Base-by-base conservation (phyloP, 1,140 invertebrate genomes). In the Eriocheir sinensis region DNA sequence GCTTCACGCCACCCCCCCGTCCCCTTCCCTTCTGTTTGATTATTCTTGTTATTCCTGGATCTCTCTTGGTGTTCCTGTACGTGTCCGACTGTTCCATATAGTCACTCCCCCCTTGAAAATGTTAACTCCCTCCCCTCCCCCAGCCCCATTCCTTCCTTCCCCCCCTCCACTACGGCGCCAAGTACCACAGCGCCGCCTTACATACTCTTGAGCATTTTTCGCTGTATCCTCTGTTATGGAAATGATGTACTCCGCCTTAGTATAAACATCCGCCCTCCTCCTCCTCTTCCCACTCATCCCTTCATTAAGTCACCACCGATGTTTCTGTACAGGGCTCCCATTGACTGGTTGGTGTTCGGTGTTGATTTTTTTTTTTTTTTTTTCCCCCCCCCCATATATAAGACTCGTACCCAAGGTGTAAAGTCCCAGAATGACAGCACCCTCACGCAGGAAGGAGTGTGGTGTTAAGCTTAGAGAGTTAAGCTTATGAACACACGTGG, bases 231-330 rank as follows among this genome's bases (percentile, higher is more conserved):
- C 6, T 72, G 60, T 21, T 72, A 72, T 72, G n/a, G n/a, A 72
- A 21, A 72, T 72, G 60, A n/a, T 72, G 60, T 72, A 72, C 60
- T 72, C 60, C 60, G 60, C 60, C 60, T 72, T 72, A 72, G 60
- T n/a, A 72, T 72, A 72, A 72, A 72, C 21, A 72, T 72, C 60
- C 60, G 21, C 8, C 60, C n/a, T n/a, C 60, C 60, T 21, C 60
- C n/a, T 72, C 60, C 21, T 72, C 60, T n/a, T 72, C 27, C 17
- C 17, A 72, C 6, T n/a, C 12, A 12, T n/a, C 60, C 60, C 60
- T n/a, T n/a, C 60, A n/a, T n/a, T n/a, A n/a, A n/a, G n/a, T n/a
- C 60, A 21, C 21, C 27, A n/a, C 60, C 12, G n/a, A 21, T 72
- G 60, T 72, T 72, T 72, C n/a, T n/a, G n/a, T 72, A 72, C n/a